Conservation (phyloP, 2,888 invertebrate genomes). For the Allacma fusca region DNA sequence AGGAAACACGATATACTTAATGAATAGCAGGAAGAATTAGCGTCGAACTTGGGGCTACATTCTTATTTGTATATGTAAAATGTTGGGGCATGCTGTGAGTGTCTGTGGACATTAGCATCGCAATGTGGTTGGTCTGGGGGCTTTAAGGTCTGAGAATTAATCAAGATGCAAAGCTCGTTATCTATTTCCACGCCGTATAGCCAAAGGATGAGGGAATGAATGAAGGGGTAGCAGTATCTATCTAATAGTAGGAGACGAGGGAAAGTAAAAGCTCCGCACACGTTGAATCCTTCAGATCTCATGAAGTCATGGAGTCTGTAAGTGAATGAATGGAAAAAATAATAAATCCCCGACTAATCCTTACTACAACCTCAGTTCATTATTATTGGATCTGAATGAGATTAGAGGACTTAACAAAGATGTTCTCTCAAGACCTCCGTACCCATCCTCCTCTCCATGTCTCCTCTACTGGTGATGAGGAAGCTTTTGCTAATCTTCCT, state of each 20-base stretch:
- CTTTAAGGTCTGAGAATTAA: conserved; percentile 48
- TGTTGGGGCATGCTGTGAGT: neutral
- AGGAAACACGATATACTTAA: too few relatives aligned
- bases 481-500: conserved; percentile 32
- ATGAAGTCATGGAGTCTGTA: neutral
- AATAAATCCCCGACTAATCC: conserved; percentile 39
- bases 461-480: conserved; percentile 22
- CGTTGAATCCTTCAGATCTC: neutral
- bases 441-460: neutral
- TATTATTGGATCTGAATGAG: conserved; percentile 47
- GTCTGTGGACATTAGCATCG: neutral
- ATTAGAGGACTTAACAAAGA: conserved; percentile 36
- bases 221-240: conserved; percentile 1
- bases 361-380: conserved; percentile 44
- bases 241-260: neutral
- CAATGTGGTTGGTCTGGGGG: neutral
- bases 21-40: too few relatives aligned
- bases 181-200: neutral
- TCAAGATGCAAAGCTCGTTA: conserved; percentile 54
- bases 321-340: conserved; percentile 39
- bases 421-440: conserved; percentile 9
- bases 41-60: too few relatives aligned
- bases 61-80: neutral
- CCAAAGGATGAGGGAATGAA: conserved; percentile 11
- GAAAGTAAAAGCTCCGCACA: neutral